These are phyloP conservation scores for Danionella cerebrum DNA, from an alignment of 2,113 vertebrate genomes.

Conservation along the genomic window DNA sequence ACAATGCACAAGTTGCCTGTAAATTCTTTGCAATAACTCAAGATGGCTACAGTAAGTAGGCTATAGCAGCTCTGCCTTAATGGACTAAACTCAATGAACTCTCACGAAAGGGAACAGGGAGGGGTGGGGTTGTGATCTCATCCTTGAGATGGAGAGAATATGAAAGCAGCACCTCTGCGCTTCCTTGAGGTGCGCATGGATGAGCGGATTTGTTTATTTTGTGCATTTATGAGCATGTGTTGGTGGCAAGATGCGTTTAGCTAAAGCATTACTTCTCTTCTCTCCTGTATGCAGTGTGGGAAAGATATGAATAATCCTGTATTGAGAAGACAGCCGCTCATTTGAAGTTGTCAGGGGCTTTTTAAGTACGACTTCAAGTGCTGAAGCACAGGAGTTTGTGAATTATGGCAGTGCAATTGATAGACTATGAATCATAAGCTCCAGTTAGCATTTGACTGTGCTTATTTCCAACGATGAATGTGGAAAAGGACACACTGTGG, in stretches of 20 bases:
- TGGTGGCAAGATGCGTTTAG: neutral
- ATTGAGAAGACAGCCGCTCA: no score
- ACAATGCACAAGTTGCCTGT: neutral
- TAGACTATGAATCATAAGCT: no score
- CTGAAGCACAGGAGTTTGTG: no score
- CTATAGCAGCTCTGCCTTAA: neutral
- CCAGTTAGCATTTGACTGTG: no score
- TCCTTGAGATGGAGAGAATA: constrained; percentile 9
- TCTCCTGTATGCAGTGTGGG: neutral
- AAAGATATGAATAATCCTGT: neutral
- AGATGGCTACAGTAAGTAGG: constrained; percentile 22
- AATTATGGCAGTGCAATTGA: no score
- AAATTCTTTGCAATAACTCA: constrained; percentile 12
- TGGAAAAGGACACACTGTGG: no score
- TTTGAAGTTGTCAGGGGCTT: no score
- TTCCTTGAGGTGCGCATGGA: neutral
- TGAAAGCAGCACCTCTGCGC: neutral
- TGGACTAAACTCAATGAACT: constrained; percentile 26
- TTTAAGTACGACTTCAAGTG: no score
- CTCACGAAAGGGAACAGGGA: neutral
- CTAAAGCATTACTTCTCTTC: neutral
- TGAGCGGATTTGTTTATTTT: neutral
- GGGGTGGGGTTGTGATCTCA: constrained; percentile 19
- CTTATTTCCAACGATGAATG: no score
- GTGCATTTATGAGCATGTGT: neutral